Base-by-base conservation (phyloP, 2,113 vertebrate species). In the Piprites chloris region DNA sequence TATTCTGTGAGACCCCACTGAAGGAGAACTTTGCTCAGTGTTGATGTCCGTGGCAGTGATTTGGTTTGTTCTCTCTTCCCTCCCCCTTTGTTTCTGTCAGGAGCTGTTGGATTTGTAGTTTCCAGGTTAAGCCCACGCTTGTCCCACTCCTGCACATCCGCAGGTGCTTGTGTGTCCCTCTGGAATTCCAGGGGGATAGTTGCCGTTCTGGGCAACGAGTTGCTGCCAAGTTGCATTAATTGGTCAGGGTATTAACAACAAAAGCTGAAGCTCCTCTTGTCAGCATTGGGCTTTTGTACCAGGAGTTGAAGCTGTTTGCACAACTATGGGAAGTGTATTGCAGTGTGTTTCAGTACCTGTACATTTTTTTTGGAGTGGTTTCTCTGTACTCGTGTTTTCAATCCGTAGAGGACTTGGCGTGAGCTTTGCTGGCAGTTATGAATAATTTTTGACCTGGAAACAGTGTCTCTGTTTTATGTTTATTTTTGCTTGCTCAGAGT, bases 221-320 rank as follows among this genome's bases (percentile, higher is more conserved):
- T 94, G 91, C 97, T 94, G 96, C 97, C 89, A 97, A 85, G 97
- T 47, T 88, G 78, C 55, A 49, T 59, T 92, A 61, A 97, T 97
- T 97, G 96, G 95, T 97, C 52, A 41, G 95, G 89, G 73, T 92
- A 90, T 96, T 97, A 95, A 19, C 76, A 95, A 82, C 96, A 89
- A 95, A 96, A 95, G 69, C 93, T n/a, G 91, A 56, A 96, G 91
- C 87, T 95, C 93, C 92, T 97, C 83, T 90, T 94, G 87, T 94
- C 87, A 80, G 53, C 76, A 12, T 73, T 92, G 85, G 90, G 58
- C 87, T 96, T 47, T 47, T 72, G 53, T 76, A 65, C 22, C 91
- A 15, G 72, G 47, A 44, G n/a, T 95, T 89, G 58, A 69, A 93
- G 94, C 94, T 85, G 68, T 76, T 59, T 97, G 90, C 90, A 92